Evolutionary conservation across 1,140 invertebrate species (phyloP), one percentile per base, ranked within the genome.

Genomic region (Ditylenchus dipsaci): DNA sequence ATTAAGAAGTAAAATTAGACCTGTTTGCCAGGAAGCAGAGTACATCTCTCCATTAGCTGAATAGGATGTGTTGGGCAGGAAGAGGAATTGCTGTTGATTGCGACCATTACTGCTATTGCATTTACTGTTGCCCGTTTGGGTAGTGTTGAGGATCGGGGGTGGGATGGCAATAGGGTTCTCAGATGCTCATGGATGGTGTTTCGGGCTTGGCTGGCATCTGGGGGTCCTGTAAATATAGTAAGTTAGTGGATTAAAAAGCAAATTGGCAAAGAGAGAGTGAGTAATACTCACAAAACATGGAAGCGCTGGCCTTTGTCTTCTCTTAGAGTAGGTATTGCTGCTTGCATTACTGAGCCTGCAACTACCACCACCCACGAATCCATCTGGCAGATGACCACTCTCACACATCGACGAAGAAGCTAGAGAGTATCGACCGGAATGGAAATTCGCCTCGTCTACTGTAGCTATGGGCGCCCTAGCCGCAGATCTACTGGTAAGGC

Each of bases 281-380:
- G n/a, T 23, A 17, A 1, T 8, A 73, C 69, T 71, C 38, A 71
- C 69, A 72, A 70, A 72, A 23, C 26, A 74, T 21, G 70, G 70
- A 45, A 72, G 47, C 11, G 70, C 58, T 17, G 70, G 69, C 27
- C 70, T 30, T 19, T 30, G 17, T 9, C 63, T 71, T 7, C 19
- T 21, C 15, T 26, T 53, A 15, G 15, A 53, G 23, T 33, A 38
- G 49, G 43, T 42, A 33, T 49, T n/a, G 42, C 62, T 63, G 42
- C 62, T 63, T 38, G 15, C 63, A n/a, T 26, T 29, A n/a, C 58
- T 29, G 53, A 47, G 49, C 13, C 64, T 47, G 19, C n/a, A 7
- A 21, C 21, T 43, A n/a, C 71, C 72, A 33, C 71, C 71, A 13
- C 70, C 60, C 11, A 73, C 60, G 21, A 38, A 17, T 42, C 33